Evolutionary conservation across 2,888 invertebrate genomes (phyloP), one percentile per base, ranked within the genome.

Genomic region (Omphaloscelis lunosa): DNA sequence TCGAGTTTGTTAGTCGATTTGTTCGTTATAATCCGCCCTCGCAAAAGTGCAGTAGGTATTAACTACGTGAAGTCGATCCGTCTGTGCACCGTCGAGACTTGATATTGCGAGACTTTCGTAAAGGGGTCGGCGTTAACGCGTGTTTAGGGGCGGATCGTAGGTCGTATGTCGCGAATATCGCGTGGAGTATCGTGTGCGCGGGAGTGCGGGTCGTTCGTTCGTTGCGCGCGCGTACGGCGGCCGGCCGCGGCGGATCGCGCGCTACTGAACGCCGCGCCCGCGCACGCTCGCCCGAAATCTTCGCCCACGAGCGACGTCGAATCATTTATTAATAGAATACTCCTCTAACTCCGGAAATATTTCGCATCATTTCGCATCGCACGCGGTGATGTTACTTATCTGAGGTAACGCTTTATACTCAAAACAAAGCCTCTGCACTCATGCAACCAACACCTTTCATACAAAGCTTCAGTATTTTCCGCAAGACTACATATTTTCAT

Each of bases 181-280:
- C 93, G 93, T 90, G 82, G 87, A 89, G 86, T 90, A 90, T 93
- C 92, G 93, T 91, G 90, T 94, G 95, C 95, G 96, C 95, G 93
- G 93, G 95, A 96, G 95, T 95, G 96, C 96, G 96, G 95, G 95
- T 96, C 96, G 96, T 96, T 96, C 97, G 97, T 97, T 97, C 97
- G 97, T 96, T 96, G 94, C 92, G 95, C 95, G 96, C 95, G 96
- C 96, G 95, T 92, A 93, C 95, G 95, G 96, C 96, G 96, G 93
- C 93, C 95, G 95, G 96, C 96, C 96, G 96, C 96, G 96, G 95
- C 96, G 93, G 93, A 92, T 96, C 95, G 96, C 96, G 96, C 96
- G 96, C 96, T 96, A 96, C 96, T 96, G 96, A 91, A 84, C 84
- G 83, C 91, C 91, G 89, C 91, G 90, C 93, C 92, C 94, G 93